Evolutionary conservation across 2,797 vertebrate genomes (phyloP).

Genomic region (Xiphorhynchus erythropygius): DNA sequence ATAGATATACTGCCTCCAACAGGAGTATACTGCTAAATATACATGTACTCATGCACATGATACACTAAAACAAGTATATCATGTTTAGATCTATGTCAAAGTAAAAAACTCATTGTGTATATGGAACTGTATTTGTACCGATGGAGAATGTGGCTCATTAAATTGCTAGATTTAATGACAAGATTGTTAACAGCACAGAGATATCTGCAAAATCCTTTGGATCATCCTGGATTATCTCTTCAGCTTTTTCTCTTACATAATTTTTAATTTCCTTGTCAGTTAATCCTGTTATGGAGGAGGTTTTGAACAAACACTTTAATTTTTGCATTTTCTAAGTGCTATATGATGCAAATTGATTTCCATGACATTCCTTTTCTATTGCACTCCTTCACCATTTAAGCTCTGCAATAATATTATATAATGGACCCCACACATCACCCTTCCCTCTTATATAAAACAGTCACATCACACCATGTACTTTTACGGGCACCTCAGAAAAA

Average conservation of each 20-base stretch:
- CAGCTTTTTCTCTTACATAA: constrained; percentile 39
- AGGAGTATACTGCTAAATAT: not conserved
- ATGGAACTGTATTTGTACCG: not conserved
- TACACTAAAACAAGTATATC: not conserved
- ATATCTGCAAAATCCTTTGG: constrained; percentile 42
- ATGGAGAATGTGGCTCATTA: not conserved
- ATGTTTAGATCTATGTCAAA: not conserved
- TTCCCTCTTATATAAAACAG: constrained; percentile 14
- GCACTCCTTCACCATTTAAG: not conserved
- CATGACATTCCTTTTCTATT: constrained; percentile 2
- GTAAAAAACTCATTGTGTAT: not conserved
- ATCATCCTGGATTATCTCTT: constrained; percentile 58
- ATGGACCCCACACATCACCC: constrained; percentile 19
- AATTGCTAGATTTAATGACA: constrained; percentile 42
- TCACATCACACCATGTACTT: not conserved
- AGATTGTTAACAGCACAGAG: constrained; percentile 41
- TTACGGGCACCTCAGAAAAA: constrained; percentile 28
- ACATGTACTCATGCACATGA: not conserved
- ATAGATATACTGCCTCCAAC: not conserved
- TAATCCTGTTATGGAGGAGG: constrained; percentile 34
- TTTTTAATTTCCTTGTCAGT: constrained; percentile 53
- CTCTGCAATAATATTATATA: constrained; percentile 39
- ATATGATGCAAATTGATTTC: constrained; percentile 28
- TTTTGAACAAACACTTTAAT: constrained; percentile 28
- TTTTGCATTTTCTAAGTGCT: constrained; percentile 22